Conservation (phyloP, 2,113 vertebrate genomes). For the Nyctereutes procyonoides region DNA sequence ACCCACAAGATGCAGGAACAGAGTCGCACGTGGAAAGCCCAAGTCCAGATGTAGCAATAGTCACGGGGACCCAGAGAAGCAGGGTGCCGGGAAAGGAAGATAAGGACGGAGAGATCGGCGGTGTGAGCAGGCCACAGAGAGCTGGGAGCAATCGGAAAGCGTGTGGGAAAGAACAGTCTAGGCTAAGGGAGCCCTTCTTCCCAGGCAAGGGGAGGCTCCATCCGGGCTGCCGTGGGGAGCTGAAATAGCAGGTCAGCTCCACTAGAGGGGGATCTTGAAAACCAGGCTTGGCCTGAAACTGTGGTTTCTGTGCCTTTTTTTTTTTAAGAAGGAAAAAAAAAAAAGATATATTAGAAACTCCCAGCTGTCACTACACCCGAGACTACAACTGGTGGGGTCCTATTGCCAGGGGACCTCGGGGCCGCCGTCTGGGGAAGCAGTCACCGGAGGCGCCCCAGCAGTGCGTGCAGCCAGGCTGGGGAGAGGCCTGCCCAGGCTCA, state of each 20-base stretch:
- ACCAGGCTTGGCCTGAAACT: conserved; percentile 29
- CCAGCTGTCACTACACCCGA: conserved; percentile 52
- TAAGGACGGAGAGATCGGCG: not conserved
- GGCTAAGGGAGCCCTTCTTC: not conserved
- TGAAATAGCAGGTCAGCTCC: conserved; percentile 67
- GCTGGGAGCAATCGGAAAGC: not conserved
- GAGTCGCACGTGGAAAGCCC: rapidly evolving
- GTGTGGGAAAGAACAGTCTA: not conserved
- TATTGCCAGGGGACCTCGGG: not conserved
- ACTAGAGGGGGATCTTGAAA: conserved; percentile 78
- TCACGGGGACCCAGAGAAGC: not conserved
- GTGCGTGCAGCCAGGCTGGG: not conserved
- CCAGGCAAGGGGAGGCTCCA: not conserved
- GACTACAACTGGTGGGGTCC: conserved; percentile 12
- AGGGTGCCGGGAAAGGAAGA: not conserved
- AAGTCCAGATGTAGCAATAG: not conserved
- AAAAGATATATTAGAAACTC: conserved; percentile 51
- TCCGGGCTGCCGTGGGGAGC: not conserved
- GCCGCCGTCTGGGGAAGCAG: conserved; percentile 6
- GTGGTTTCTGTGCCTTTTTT: conserved; percentile 56
- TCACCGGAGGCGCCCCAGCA: not conserved
- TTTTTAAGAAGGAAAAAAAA: not conserved
- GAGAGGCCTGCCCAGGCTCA: not conserved
- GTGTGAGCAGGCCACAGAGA: not conserved
- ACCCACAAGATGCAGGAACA: not conserved